Evolutionary conservation across 2,888 invertebrate genomes (phyloP).

Genomic region (Drosophila recens): DNA sequence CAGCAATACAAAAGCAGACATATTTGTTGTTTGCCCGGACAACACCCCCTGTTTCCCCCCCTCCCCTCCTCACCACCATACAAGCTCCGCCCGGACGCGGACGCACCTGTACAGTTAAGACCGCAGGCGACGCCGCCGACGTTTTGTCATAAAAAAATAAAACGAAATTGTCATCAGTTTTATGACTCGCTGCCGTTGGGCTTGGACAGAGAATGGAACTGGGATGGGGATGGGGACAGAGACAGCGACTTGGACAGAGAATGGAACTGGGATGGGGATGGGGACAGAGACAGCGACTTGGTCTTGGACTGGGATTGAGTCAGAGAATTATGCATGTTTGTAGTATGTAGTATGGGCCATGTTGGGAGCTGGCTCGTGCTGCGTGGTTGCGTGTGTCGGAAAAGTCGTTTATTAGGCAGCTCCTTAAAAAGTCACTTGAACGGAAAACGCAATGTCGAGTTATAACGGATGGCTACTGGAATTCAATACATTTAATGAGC

Average conservation of each 20-base stretch:
- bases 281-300: constrained; percentile 6
- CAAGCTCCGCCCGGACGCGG: constrained; percentile 18
- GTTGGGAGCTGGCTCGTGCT: constrained; percentile 24
- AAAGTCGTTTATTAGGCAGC: constrained; percentile 77
- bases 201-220: constrained; percentile 25
- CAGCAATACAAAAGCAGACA: constrained; percentile 46
- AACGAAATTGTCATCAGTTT: constrained; percentile 79
- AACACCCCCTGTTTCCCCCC: background rate
- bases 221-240: constrained; percentile 9
- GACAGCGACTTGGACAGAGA: constrained; percentile 8
- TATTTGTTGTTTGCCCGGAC: constrained; percentile 36
- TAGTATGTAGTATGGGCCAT: constrained; percentile 8
- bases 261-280: constrained; percentile 19
- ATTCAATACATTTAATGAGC: constrained; percentile 68
- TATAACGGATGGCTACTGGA: constrained; percentile 37
- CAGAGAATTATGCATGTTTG: background rate
- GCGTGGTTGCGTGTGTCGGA: constrained; percentile 59
- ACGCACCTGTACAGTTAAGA: constrained; percentile 56
- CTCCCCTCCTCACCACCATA: background rate
- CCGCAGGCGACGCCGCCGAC: constrained; percentile 63
- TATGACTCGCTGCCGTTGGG: constrained; percentile 65
- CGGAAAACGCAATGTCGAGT: constrained; percentile 51
- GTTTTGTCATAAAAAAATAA: constrained; percentile 71
- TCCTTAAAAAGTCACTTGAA: constrained; percentile 67
- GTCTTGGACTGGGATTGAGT: constrained; percentile 5